Evolutionary conservation across 2,113 vertebrate species (phyloP).

Genomic region (Pardalotus punctatus): DNA sequence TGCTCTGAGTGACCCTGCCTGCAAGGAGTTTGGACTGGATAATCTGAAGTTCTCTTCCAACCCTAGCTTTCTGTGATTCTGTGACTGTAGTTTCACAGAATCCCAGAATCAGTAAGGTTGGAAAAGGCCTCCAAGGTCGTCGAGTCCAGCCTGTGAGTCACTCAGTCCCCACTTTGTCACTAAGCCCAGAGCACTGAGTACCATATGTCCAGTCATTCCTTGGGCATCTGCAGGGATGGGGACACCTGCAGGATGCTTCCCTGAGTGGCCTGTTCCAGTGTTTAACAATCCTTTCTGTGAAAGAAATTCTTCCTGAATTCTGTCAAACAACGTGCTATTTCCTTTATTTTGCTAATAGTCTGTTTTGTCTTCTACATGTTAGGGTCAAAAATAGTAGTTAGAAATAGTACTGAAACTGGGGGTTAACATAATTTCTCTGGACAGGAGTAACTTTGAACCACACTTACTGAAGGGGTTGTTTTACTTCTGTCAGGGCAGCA

Average conservation of each 20-base stretch:
- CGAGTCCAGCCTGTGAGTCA: not conserved
- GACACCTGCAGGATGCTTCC: not conserved
- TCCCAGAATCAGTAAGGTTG: not conserved
- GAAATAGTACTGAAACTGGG: not conserved
- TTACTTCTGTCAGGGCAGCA: not conserved
- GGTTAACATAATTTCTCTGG: rapidly evolving
- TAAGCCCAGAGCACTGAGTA: not conserved
- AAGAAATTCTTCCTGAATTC: not conserved
- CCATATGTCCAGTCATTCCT: not conserved
- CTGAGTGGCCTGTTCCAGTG: not conserved
- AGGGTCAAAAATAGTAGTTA: not conserved
- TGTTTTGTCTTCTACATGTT: not conserved
- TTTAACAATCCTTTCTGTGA: not conserved
- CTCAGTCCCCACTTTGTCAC: not conserved
- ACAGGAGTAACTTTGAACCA: not conserved
- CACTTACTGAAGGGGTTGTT: not conserved
- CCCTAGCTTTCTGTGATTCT: not conserved
- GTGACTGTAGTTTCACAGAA: not conserved
- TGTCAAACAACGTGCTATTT: rapidly evolving
- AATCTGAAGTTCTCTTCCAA: not conserved
- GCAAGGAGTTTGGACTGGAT: no score
- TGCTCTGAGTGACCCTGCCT: not conserved
- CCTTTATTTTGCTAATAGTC: not conserved
- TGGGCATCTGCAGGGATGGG: not conserved
- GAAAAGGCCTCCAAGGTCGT: not conserved